Conservation (phyloP, 1,140 invertebrate genomes). For the Sminthurides bifidus region DNA sequence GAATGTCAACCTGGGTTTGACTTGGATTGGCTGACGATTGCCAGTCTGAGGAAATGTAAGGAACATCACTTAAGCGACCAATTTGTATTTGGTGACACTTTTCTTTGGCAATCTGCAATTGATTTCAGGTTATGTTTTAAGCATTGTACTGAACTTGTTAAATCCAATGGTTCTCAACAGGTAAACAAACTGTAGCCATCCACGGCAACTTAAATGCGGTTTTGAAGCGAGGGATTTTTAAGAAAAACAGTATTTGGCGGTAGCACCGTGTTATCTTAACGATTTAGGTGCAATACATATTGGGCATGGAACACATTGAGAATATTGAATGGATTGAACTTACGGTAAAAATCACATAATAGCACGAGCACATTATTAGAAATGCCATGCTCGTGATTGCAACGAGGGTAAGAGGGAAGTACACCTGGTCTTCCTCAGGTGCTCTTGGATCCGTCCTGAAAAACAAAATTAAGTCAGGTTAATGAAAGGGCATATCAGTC, state of each 20-base stretch:
- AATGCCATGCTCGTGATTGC: too few relatives aligned
- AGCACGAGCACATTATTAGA: too few relatives aligned
- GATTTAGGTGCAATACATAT: background rate
- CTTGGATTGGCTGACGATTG: constrained; percentile 26
- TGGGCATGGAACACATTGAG: too few relatives aligned
- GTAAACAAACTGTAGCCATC: too few relatives aligned
- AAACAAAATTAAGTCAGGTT: too few relatives aligned
- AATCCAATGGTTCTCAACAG: background rate
- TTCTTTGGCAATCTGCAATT: constrained; percentile 28
- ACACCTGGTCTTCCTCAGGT: too few relatives aligned
- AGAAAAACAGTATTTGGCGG: background rate
- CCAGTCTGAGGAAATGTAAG: constrained; percentile 30
- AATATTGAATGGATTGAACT: too few relatives aligned
- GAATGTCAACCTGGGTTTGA: constrained; percentile 21
- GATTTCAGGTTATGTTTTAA: background rate
- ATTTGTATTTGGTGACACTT: constrained; percentile 30
- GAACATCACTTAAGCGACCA: constrained; percentile 24
- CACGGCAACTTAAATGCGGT: background rate
- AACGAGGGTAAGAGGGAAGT: too few relatives aligned
- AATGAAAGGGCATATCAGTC: too few relatives aligned
- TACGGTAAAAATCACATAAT: too few relatives aligned
- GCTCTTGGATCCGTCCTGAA: too few relatives aligned
- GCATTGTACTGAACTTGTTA: background rate
- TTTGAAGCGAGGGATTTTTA: background rate
- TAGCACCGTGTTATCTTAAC: background rate